Evolutionary conservation across 2,888 invertebrate species (phyloP).

Genomic region (Drosophila rubida): DNA sequence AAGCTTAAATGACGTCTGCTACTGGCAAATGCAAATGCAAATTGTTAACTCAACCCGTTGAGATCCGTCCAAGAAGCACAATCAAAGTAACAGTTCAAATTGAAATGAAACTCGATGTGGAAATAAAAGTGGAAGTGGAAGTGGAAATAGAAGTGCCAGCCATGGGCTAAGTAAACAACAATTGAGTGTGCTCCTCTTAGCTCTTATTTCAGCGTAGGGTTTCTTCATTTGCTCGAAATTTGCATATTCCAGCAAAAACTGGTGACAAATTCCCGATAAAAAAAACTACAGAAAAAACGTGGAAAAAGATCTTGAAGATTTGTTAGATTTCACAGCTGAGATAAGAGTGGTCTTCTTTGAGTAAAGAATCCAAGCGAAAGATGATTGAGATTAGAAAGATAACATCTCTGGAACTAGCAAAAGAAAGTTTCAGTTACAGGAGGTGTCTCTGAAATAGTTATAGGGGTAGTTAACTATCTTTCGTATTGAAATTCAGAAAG

Average conservation of each 20-base stretch:
- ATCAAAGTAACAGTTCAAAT: constrained; percentile 69
- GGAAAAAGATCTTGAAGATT: neutral
- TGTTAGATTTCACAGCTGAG: neutral
- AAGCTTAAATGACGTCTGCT: constrained; percentile 76
- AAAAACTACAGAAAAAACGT: constrained; percentile 17
- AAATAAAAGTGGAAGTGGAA: constrained; percentile 17
- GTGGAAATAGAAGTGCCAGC: constrained; percentile 55
- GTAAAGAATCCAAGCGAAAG: too few species aligned
- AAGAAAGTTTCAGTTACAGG: too few species aligned
- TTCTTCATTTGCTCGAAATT: too few species aligned
- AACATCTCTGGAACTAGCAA: neutral
- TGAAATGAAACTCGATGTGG: constrained; percentile 12
- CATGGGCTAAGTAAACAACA: constrained; percentile 67
- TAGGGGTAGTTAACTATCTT: too few species aligned
- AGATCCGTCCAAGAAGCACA: constrained; percentile 59
- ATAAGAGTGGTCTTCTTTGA: neutral
- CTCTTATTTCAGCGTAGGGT: constrained; percentile 22
- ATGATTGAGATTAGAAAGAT: neutral
- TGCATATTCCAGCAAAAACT: constrained; percentile 60
- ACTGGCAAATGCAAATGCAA: constrained; percentile 72
- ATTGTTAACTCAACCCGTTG: constrained; percentile 73
- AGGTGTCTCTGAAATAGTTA: too few species aligned
- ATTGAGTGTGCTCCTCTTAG: constrained; percentile 8
- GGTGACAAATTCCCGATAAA: constrained; percentile 52
- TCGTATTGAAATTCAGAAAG: too few species aligned